Base-by-base conservation (phyloP, 2,113 vertebrate species). In the Caretta caretta region DNA sequence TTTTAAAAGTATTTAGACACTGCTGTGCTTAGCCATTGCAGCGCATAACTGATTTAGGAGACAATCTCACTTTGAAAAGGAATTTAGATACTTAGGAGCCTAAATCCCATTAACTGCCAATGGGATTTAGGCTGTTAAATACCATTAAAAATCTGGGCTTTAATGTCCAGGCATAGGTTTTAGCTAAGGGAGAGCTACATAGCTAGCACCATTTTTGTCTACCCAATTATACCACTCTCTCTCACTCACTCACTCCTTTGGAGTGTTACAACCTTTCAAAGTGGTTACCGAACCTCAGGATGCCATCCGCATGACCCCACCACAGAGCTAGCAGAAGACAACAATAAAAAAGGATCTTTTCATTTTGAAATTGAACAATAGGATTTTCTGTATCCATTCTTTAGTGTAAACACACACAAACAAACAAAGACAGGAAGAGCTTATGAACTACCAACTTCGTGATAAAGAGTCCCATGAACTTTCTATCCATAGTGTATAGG, bases 341-440 rank as follows among this genome's bases (percentile, higher is more conserved):
- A 86, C 85, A 90, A 84, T 78, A 35, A 93, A 35, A 90, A 90
- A 93, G 80, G 49, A 48, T 94, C 38, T 89, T 91, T 96, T 95
- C 54, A 88, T 94, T 20, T 92, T 54, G 89, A 92, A 95, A 94
- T 83, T 69, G 78, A 65, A 89, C 53, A 25, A 25, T 24, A 57
- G 38, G 8, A 29, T 84, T 85, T 94, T 86, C 87, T 54, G 72
- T 72, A 12, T 38, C 56, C 8, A 5, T 76, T 93, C 27, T 49
- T 90, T 31, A 11, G 13, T 83, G 49, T 51, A 51, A 79, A 69
- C 53, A 65, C 29, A 65, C 29, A 48, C 0, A 90, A 81, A 57
- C 56, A 57, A 27, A 12, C 4, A 65, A 65, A 10, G 82, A 49
- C 78, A 83, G 78, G 6, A 78, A 11, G 7, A 83, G 29, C 10